Conservation (phyloP, 2,888 invertebrate species). For the Omphaloscelis lunosa region DNA sequence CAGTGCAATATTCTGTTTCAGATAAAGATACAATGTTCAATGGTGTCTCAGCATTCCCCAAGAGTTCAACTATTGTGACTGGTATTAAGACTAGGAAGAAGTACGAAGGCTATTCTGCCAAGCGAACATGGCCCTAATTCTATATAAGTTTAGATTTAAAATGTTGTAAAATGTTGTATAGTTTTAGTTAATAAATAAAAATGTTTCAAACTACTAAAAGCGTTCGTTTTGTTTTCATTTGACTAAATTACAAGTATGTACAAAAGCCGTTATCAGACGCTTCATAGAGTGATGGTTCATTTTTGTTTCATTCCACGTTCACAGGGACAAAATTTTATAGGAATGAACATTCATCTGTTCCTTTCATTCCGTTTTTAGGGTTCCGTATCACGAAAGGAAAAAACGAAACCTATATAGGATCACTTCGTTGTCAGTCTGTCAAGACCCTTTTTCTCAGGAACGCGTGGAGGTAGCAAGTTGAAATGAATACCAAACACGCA, state of each 20-base stretch:
- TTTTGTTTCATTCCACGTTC: background rate
- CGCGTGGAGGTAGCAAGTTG: too few relatives aligned
- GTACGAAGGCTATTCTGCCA: constrained; percentile 93
- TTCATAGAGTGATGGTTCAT: background rate
- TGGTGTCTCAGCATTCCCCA: constrained; percentile 96
- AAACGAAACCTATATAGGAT: too few relatives aligned
- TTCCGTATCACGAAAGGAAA: too few relatives aligned
- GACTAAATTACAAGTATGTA: background rate
- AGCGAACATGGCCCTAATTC: constrained; percentile 91
- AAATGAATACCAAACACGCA: too few relatives aligned
- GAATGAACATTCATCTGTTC: background rate
- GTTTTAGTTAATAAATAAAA: constrained; percentile 61
- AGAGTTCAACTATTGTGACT: constrained; percentile 95
- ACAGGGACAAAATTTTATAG: background rate
- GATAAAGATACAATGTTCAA: constrained; percentile 86
- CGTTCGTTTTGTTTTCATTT: background rate
- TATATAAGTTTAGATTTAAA: constrained; percentile 18
- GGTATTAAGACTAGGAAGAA: constrained; percentile 95
- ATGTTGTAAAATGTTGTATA: constrained; percentile 38
- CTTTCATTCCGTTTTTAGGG: background rate
- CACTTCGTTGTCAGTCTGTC: too few relatives aligned
- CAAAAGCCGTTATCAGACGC: background rate
- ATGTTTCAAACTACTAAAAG: background rate
- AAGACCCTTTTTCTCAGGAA: too few relatives aligned
- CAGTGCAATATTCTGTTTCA: constrained; percentile 71